Percentiles rank a stretch among this genome's conserved stretches.
Evolutionary conservation across 2,113 vertebrate species (phyloP).

Genomic region (Macquaria ambigua): DNA sequence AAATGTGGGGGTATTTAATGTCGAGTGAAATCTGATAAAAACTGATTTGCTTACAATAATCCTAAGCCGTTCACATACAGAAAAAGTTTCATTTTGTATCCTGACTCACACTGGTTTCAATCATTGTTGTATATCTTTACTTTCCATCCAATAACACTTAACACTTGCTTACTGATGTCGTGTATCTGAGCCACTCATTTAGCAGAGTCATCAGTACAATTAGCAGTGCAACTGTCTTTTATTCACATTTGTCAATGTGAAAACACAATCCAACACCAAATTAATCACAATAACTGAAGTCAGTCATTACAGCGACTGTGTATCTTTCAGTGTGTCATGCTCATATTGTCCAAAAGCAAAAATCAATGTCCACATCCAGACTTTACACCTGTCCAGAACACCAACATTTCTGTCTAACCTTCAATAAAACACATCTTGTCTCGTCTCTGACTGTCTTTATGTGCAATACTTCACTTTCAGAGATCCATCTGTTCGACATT

Average conservation of each 20-base stretch:
- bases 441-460: conserved; percentile 23
- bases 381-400: not conserved
- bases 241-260: not conserved
- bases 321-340: not conserved
- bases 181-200: not conserved
- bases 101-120: conserved; percentile 5
- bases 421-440: conserved; percentile 29
- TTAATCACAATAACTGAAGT: conserved; percentile 1
- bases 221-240: not conserved
- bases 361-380: not conserved
- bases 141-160: not conserved
- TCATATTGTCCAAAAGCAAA: not conserved
- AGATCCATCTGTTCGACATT: conserved; percentile 58
- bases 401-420: conserved; percentile 14
- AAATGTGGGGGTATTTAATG: not conserved
- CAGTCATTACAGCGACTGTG: not conserved
- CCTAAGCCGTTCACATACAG: not conserved
- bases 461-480: conserved; percentile 58
- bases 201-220: not conserved
- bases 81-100: conserved; percentile 5
- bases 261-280: conserved; percentile 3
- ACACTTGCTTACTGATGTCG: not conserved
- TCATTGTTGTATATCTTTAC: not conserved
- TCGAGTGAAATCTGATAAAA: not conserved
- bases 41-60: conserved; percentile 12